Percentiles rank a stretch among this genome's conserved stretches.
phyloP scores from a whole-genome alignment of 2,113 vertebrate species.

The rat (Rattus norvegicus) region GRCr8 NC_086023.1:103835001-103835500 shows the following conservation, averaged over 20 bases:
- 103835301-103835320: conserved; percentile 56
- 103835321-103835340: conserved; percentile 32
- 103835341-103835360: conserved; percentile 35
- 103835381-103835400: conserved; percentile 59
- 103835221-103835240: conserved; percentile 22
- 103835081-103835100: conserved; percentile 58
- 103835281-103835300: not conserved
- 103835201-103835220: conserved; percentile 55
- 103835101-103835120: conserved; percentile 51
- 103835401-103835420: conserved; percentile 52
- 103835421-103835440: conserved; percentile 60
- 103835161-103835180: conserved; percentile 61
- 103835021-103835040: conserved; percentile 46
- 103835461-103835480: conserved; percentile 53
- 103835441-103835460: conserved; percentile 65
- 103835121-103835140: conserved; percentile 47
- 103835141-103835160: conserved; percentile 43
- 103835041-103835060: not conserved
- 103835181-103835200: conserved; percentile 55
- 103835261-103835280: conserved; percentile 53
- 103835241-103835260: conserved; percentile 56
- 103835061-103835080: conserved; percentile 31
- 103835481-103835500: conserved; percentile 63
- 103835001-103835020: not conserved
- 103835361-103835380: conserved; percentile 54